Percentiles rank a stretch among this genome's conserved stretches.
Evolutionary conservation across 2,797 vertebrate species (phyloP).

Genomic region (Intellagama lesueurii): DNA sequence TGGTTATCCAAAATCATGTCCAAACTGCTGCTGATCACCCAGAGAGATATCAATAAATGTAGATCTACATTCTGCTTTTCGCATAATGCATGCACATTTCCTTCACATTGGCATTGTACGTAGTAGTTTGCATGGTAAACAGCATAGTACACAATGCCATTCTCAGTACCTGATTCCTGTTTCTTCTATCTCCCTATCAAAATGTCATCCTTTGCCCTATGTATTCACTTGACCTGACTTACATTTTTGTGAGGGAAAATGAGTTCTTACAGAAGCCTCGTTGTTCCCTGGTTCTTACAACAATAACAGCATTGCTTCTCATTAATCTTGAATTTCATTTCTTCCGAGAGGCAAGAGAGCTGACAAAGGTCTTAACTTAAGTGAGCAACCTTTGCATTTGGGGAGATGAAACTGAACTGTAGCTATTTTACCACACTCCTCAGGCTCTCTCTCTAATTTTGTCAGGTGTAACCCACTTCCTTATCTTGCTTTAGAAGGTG

Average conservation of each 20-base stretch:
- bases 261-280: neutral
- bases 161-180: neutral
- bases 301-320: neutral
- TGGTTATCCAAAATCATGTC: neutral
- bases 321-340: conserved; percentile 9
- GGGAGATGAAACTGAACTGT: conserved; percentile 16
- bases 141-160: neutral
- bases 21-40: neutral
- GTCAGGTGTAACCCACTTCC: neutral
- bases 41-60: neutral
- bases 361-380: neutral
- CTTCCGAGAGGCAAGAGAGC: neutral
- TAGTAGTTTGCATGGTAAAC: neutral
- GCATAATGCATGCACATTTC: neutral
- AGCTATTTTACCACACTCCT: neutral
- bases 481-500: conserved; percentile 7
- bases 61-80: neutral
- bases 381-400: conserved; percentile 11
- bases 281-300: neutral
- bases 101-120: neutral
- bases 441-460: neutral
- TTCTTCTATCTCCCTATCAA: neutral
- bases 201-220: neutral
- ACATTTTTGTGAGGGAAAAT: neutral
- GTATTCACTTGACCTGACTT: neutral